Percentiles rank a stretch among this genome's conserved stretches.
Conservation (phyloP, 1,140 invertebrate species). For the Tachypleus tridentatus region DNA sequence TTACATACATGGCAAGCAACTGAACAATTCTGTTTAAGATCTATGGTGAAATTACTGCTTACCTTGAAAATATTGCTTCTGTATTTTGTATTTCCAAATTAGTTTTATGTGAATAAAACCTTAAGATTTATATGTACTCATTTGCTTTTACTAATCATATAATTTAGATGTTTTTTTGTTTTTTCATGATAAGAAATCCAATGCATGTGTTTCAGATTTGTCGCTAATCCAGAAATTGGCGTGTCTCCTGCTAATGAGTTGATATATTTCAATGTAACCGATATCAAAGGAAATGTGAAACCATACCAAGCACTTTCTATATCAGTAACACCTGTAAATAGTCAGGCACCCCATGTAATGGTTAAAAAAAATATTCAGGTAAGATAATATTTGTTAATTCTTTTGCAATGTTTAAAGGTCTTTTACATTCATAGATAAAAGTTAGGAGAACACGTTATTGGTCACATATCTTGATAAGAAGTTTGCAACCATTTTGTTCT, state of each 20-base stretch:
- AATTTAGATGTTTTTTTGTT: background rate
- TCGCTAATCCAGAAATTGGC: constrained; percentile 9
- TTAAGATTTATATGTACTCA: background rate
- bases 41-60: background rate
- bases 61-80: background rate
- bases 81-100: background rate
- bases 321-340: constrained; percentile 11
- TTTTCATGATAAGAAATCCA: background rate
- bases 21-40: background rate
- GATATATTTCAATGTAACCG: constrained; percentile 13
- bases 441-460: background rate
- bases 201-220: constrained; percentile 2
- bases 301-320: constrained; percentile 9
- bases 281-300: constrained; percentile 14
- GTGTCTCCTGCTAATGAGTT: constrained; percentile 9
- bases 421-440: background rate
- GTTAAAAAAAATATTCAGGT: constrained; percentile 13
- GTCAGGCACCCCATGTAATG: constrained; percentile 9
- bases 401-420: background rate
- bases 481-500: too few relatives aligned
- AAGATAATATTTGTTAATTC: background rate
- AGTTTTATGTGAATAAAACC: background rate
- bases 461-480: too few relatives aligned
- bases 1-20: too few relatives aligned
- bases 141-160: background rate